Evolutionary conservation across 2,888 invertebrate genomes (phyloP), one percentile per base, ranked within the genome.

Genomic region (Scrobipalpa atriplicella): DNA sequence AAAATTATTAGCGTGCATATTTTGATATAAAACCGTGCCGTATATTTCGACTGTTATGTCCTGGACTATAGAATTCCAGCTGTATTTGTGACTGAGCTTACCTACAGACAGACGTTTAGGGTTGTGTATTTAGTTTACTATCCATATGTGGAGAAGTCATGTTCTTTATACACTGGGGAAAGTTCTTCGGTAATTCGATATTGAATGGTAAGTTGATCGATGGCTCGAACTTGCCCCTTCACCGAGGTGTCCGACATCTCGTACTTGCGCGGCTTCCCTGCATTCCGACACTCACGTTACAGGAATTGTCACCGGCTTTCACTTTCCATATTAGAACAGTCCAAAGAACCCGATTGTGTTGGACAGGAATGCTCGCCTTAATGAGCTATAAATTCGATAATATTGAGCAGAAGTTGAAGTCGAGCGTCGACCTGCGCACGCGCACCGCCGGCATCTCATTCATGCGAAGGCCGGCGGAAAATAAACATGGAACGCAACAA

Each of bases 401-500:
- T 85, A 85, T 84, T 80, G 81, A 81, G 76, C 77, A 80, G 75
- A 76, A 80, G 78, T 80, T 77, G 77, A 81, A 79, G 76, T 41
- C 29, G 62, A 72, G 71, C 84, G 82, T 83, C 84, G 87, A 86
- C 84, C 84, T 56, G 54, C 54, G 54, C 19, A 77, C 56, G 62
- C 71, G 80, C 69, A 67, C 76, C 16, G 3, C 47, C 21, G 85
- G 86, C 80, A 83, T 87, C 81, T 79, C 90, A 89, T 90, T 92
- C 90, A 89, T 84, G 85, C 84, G 86, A 88, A 89, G 86, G 89
- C 83, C 87, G 82, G 75, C 71, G 72, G 79, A 75, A 80, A 85
- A 85, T 83, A 82, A 83, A 85, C 81, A 80, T 81, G 78, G 82
- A 83, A 81, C 78, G 75, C 77, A 74, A 69, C 71, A 71, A 66